Percentiles rank a stretch among this genome's conserved stretches.
Evolutionary conservation across 1,140 invertebrate genomes (phyloP).

Genomic region (Alviniconcha marisindica): DNA sequence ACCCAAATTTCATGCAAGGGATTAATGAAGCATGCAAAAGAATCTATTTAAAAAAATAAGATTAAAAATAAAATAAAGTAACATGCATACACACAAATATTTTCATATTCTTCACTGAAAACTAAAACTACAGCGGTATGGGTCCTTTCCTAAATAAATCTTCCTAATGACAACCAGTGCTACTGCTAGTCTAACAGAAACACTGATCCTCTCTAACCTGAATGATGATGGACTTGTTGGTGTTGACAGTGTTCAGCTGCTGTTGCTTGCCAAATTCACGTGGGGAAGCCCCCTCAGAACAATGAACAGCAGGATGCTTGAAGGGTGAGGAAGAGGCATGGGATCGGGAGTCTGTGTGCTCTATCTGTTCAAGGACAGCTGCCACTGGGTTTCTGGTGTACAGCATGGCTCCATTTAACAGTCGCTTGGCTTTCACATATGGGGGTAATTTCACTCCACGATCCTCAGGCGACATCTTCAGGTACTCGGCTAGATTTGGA

Average conservation of each 20-base stretch:
- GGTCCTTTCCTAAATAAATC: too few relatives aligned
- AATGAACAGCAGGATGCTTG: not conserved
- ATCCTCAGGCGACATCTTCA: conserved; percentile 19
- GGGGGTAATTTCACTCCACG: conserved; percentile 15
- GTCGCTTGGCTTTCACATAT: conserved; percentile 26
- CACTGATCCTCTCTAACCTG: not conserved
- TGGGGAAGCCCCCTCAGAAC: not conserved
- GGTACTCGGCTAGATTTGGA: conserved; percentile 7
- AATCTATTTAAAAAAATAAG: too few relatives aligned
- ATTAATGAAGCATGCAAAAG: too few relatives aligned
- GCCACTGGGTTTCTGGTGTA: conserved; percentile 9
- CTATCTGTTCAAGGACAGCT: not conserved
- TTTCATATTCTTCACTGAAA: too few relatives aligned
- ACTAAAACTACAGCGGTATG: too few relatives aligned
- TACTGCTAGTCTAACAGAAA: too few relatives aligned
- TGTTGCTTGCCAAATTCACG: conserved; percentile 9
- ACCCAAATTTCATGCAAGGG: too few relatives aligned
- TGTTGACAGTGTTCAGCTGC: not conserved
- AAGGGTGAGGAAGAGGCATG: not conserved
- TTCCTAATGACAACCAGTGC: too few relatives aligned
- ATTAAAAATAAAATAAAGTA: too few relatives aligned
- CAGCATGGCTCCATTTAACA: conserved; percentile 28
- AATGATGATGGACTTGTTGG: not conserved
- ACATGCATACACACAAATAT: too few relatives aligned
- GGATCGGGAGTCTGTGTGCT: too few relatives aligned